Evolutionary conservation across 2,888 invertebrate genomes (phyloP).

Genomic region (Dermolepida albohirtum): DNA sequence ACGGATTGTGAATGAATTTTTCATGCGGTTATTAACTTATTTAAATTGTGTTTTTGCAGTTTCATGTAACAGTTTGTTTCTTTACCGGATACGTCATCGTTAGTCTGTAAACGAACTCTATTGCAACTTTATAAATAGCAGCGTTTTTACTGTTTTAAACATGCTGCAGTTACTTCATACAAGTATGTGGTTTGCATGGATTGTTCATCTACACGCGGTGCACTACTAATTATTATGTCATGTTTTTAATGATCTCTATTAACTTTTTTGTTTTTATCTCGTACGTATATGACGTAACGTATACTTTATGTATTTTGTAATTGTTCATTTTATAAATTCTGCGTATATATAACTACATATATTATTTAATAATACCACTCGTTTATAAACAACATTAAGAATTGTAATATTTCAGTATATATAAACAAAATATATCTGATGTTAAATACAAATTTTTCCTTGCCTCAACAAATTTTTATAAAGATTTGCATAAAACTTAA

Average conservation of each 20-base stretch:
- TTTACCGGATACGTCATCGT: constrained; percentile 24
- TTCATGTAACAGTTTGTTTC: constrained; percentile 5
- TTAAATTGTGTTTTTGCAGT: constrained; percentile 33
- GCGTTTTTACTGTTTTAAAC: constrained; percentile 19
- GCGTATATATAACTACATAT: too few relatives aligned
- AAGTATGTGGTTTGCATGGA: background rate
- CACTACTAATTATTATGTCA: constrained; percentile 1
- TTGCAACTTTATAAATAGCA: constrained; percentile 34
- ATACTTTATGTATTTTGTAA: too few relatives aligned
- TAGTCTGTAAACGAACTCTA: constrained; percentile 28
- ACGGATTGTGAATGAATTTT: constrained; percentile 35
- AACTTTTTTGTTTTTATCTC: too few relatives aligned
- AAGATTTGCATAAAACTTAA: too few relatives aligned
- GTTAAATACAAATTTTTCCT: too few relatives aligned
- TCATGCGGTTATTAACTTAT: constrained; percentile 40
- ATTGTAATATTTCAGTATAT: too few relatives aligned
- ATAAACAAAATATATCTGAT: too few relatives aligned
- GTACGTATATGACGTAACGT: too few relatives aligned
- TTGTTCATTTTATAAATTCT: too few relatives aligned
- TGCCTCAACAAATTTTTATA: too few relatives aligned
- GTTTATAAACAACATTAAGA: too few relatives aligned
- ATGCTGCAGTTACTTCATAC: constrained; percentile 8
- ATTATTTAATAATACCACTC: background rate
- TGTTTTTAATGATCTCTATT: too few relatives aligned
- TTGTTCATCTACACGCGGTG: constrained; percentile 8